phyloP scores from a whole-genome alignment of 2,888 invertebrate species.

The Doris montereyensis region DNA sequence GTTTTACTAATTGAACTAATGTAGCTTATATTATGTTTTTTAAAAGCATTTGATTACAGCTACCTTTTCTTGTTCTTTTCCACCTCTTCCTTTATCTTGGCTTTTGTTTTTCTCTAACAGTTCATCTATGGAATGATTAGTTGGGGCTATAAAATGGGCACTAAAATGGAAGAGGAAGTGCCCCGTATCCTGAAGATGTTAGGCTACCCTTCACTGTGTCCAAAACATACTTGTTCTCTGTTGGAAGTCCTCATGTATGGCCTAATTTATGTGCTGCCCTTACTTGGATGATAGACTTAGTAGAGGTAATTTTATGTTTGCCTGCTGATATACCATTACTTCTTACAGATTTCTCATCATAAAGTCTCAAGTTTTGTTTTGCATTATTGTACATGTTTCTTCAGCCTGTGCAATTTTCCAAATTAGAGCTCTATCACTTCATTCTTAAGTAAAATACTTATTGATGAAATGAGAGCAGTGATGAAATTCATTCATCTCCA shows the following conservation, averaged over 20 bases:
- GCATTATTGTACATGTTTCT: constrained; percentile 53
- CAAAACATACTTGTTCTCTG: constrained; percentile 64
- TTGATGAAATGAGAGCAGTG: too few species aligned
- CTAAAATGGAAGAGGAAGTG: constrained; percentile 67
- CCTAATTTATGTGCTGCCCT: constrained; percentile 65
- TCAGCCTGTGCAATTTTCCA: constrained; percentile 52
- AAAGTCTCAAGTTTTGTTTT: constrained; percentile 53
- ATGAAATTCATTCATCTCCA: too few species aligned
- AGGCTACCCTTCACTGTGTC: constrained; percentile 68
- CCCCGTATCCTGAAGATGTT: constrained; percentile 61
- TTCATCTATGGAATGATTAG: constrained; percentile 59
- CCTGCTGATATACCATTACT: too few species aligned
- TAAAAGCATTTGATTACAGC: too few species aligned
- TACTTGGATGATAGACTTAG: constrained; percentile 59
- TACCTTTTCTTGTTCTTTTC: too few species aligned
- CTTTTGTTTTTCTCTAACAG: constrained; percentile 51
- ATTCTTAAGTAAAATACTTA: too few species aligned
- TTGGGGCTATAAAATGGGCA: constrained; percentile 55
- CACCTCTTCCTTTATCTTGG: background rate
- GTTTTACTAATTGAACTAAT: too few species aligned
- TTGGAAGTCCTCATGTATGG: constrained; percentile 69
- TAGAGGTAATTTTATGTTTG: constrained; percentile 56
- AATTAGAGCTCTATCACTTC: too few species aligned
- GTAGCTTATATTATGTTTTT: too few species aligned
- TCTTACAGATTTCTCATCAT: background rate